Evolutionary conservation across 2,797 vertebrate genomes (phyloP), one percentile per base, ranked within the genome.

Genomic region (Remorina albescens): DNA sequence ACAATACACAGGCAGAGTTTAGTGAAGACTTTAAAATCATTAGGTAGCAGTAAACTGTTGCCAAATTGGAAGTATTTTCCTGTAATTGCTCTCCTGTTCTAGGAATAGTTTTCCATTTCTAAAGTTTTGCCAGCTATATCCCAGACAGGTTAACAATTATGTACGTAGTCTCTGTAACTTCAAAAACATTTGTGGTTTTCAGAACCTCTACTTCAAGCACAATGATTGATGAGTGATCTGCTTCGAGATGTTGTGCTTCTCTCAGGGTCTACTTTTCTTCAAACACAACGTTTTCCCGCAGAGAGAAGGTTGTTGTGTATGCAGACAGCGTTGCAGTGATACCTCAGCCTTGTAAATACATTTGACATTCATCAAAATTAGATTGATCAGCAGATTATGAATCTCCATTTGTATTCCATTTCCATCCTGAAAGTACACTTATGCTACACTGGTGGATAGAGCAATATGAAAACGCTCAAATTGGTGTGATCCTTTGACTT

Each of bases 141-240:
- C 54, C 39, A 84, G 86, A 79, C 80, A 85, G 83, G 83, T 88
- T 87, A 77, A 85, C 78, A 85, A 80, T 80, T 84, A 82, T 85
- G 70, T 51, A 23, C 54, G 49, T 54, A 30, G 61, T 82, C 60
- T 70, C 21, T 65, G 3, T 41, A 73, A 66, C 62, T 66, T 83
- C 44, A 56, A 75, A 85, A 86, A 68, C 65, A 46, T 59, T 51
- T 74, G 83, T 76, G 85, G 79, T 81, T 88, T 85, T 56, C 19
- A 32, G 46, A 80, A 74, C 61, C 58, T 72, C 23, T 65, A 56
- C 42, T 80, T 81, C 28, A 26, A 74, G 47, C 71, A 63, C 42
- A 67, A 26, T 74, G 86, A 84, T 86, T 80, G 76, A 87, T 86
- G 86, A 82, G 78, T 37, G 39, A 81, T 71, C 28, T 39, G 34